Conservation (phyloP, 1,140 invertebrate genomes). For the Tachypleus tridentatus region DNA sequence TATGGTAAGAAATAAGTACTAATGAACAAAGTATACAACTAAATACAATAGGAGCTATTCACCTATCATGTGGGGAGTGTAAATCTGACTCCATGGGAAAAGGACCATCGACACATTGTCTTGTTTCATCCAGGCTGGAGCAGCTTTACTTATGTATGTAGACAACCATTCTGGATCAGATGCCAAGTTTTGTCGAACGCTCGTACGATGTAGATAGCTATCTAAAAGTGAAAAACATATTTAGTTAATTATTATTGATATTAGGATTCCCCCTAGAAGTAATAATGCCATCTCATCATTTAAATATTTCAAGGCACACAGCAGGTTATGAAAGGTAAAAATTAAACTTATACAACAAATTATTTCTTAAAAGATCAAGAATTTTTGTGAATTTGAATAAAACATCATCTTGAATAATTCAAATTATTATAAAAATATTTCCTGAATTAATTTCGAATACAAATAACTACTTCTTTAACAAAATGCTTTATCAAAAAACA, state of each 20-base stretch:
- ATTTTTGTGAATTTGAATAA: too few species aligned
- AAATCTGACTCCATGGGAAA: constrained; percentile 23
- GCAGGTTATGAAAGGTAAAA: background rate
- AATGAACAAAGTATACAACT: too few species aligned
- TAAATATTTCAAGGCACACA: too few species aligned
- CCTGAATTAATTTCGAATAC: too few species aligned
- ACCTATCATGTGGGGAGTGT: constrained; percentile 18
- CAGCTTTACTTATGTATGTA: constrained; percentile 28
- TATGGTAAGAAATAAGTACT: background rate
- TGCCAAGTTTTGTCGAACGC: constrained; percentile 29
- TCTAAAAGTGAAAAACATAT: constrained; percentile 23
- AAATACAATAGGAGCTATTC: background rate
- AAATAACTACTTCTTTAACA: too few species aligned
- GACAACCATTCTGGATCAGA: constrained; percentile 28
- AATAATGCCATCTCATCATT: background rate
- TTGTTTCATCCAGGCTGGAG: constrained; percentile 27
- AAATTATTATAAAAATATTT: too few species aligned
- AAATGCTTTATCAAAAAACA: too few species aligned
- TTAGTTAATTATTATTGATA: background rate
- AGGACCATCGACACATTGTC: constrained; percentile 28
- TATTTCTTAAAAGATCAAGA: too few species aligned
- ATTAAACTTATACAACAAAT: too few species aligned
- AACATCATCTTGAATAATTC: too few species aligned
- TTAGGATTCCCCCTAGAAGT: background rate
- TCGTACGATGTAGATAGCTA: constrained; percentile 28